phyloP scores from a whole-genome alignment of 1,140 invertebrate genomes.

The Muscidifurax raptorellus region DNA sequence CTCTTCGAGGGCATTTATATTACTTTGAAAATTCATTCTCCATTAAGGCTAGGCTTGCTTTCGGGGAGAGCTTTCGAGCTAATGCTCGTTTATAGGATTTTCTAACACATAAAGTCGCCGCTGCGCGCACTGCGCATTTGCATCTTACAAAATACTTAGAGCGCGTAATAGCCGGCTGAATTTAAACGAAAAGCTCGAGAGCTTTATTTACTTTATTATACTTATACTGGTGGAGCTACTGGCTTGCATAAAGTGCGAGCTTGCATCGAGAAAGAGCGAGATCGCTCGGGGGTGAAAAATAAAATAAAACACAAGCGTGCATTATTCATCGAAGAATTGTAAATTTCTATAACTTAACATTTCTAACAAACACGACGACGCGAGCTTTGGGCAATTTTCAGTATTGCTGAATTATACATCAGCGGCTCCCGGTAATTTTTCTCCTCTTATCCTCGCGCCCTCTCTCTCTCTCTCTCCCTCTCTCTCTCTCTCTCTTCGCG shows the following conservation, averaged over 20 bases:
- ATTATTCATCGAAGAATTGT: conserved; percentile 27
- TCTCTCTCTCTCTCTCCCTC: neutral
- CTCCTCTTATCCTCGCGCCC: conserved; percentile 4
- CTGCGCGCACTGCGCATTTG: neutral
- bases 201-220: neutral
- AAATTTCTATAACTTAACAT: conserved; percentile 29
- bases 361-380: conserved; percentile 22
- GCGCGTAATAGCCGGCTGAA: neutral
- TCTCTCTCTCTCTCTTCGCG: neutral
- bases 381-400: conserved; percentile 32
- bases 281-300: no score
- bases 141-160: neutral
- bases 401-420: conserved; percentile 35
- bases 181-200: neutral
- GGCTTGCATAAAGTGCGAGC: no score
- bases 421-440: conserved; percentile 27
- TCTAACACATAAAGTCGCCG: neutral
- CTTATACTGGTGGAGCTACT: no score
- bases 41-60: no score
- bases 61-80: neutral
- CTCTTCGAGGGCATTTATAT: neutral
- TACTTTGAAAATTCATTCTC: neutral
- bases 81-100: neutral
- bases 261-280: neutral
- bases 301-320: neutral